These are phyloP conservation scores for Cyanocitta stelleri DNA, from an alignment of 2,113 vertebrate species.

Conservation along the genomic window DNA sequence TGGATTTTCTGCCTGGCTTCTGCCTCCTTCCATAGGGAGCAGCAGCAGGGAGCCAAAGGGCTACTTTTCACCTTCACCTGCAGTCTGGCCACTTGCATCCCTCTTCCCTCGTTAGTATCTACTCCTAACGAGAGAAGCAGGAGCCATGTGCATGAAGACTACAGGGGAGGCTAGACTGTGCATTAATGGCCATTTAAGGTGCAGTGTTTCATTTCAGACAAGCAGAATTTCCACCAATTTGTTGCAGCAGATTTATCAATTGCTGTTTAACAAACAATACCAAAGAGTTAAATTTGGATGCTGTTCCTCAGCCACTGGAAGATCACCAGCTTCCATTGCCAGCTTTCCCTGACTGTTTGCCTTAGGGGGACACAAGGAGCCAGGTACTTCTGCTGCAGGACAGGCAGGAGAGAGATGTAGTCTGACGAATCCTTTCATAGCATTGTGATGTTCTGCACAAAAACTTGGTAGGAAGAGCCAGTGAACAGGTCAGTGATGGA, in stretches of 20 bases:
- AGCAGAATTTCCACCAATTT: not conserved
- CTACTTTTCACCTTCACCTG: not conserved
- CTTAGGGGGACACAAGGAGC: not conserved
- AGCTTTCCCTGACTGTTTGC: not conserved
- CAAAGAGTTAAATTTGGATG: not conserved
- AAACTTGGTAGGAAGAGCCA: not conserved
- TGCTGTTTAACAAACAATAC: not conserved
- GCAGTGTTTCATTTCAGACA: conserved; percentile 48
- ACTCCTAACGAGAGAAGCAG: not conserved
- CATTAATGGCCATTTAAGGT: not conserved
- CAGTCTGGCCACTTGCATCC: not conserved
- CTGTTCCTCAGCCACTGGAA: not conserved
- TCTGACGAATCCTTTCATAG: not conserved
- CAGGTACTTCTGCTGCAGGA: not conserved
- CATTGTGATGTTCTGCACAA: not conserved
- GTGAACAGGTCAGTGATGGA: not conserved
- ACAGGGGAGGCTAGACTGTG: not conserved
- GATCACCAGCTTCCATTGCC: not conserved
- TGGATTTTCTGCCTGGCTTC: not conserved
- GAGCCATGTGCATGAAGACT: not conserved
- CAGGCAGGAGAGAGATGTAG: not conserved
- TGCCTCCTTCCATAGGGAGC: not conserved
- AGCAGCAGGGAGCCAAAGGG: not conserved
- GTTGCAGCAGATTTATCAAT: not conserved
- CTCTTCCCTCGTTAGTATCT: not conserved